Percentiles rank a stretch among this genome's conserved stretches.
Evolutionary conservation across 2,113 vertebrate species (phyloP).

Genomic region (Callipepla californica): DNA sequence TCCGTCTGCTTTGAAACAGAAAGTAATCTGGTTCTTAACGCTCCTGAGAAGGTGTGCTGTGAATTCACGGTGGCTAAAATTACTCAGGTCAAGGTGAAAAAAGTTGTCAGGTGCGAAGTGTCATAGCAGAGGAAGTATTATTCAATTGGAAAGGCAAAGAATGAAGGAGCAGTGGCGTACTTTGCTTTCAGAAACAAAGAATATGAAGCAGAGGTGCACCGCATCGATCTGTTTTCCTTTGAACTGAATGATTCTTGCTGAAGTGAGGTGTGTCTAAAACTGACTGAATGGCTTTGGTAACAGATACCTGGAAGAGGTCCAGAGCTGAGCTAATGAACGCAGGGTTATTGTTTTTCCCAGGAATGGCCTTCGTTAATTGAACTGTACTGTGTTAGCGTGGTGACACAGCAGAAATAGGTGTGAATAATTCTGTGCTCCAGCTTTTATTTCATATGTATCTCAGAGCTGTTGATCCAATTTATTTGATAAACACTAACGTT

Average conservation of each 20-base stretch:
- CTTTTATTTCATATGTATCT: neutral
- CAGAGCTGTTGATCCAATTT: neutral
- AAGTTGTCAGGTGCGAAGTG: neutral
- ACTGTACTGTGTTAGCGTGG: neutral
- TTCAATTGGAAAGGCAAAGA: neutral
- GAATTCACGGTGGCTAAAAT: neutral
- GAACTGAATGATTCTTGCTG: neutral
- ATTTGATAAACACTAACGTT: neutral
- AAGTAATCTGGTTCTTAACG: neutral
- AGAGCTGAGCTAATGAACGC: neutral
- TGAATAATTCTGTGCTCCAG: accelerated
- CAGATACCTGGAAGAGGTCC: neutral
- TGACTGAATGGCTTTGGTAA: neutral
- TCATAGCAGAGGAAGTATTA: accelerated
- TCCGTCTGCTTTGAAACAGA: neutral
- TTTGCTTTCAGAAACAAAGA: neutral
- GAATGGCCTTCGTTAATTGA: neutral
- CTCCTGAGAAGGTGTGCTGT: neutral
- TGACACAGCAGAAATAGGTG: neutral
- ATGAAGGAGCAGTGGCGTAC: accelerated
- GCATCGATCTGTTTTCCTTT: neutral
- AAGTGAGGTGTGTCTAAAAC: neutral
- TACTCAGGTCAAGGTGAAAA: accelerated
- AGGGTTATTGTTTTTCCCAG: neutral
- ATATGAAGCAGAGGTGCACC: neutral